Percentiles rank a stretch among this genome's conserved stretches.
Conservation (phyloP, 1,140 invertebrate species). For the Alviniconcha marisindica region DNA sequence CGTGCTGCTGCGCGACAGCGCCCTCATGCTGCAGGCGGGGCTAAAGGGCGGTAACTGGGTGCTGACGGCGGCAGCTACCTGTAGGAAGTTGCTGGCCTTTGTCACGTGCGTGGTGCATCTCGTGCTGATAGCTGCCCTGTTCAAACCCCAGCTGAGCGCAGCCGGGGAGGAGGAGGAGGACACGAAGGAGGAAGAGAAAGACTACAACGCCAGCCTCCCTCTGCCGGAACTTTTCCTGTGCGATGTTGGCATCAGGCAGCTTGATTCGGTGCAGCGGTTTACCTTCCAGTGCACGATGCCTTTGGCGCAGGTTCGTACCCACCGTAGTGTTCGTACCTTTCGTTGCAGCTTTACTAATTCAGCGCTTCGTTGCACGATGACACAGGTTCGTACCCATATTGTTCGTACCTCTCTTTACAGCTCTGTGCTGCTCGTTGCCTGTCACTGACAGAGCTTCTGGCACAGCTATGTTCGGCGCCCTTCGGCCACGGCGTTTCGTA, state of each 20-base stretch:
- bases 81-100: constrained; percentile 5
- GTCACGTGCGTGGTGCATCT: constrained; percentile 12
- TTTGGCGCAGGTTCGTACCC: not conserved
- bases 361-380: too few relatives aligned
- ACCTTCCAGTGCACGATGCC: not conserved
- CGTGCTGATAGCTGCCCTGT: not conserved
- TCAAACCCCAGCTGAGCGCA: constrained; percentile 12
- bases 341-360: too few relatives aligned
- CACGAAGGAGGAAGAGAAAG: not conserved
- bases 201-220: not conserved
- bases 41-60: constrained; percentile 30
- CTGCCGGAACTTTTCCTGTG: not conserved
- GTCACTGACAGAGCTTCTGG: too few relatives aligned
- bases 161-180: not conserved
- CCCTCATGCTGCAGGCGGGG: constrained; percentile 14
- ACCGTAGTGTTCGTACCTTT: too few relatives aligned
- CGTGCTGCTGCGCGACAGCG: constrained; percentile 20
- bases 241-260: not conserved
- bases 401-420: too few relatives aligned
- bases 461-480: too few relatives aligned
- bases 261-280: not conserved
- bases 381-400: too few relatives aligned
- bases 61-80: not conserved
- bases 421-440: too few relatives aligned
- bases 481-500: too few relatives aligned